Conservation (phyloP, 30 jellyfish, hydroid and myxozoan species). For the Hydractinia symbiolongicarpus region DNA sequence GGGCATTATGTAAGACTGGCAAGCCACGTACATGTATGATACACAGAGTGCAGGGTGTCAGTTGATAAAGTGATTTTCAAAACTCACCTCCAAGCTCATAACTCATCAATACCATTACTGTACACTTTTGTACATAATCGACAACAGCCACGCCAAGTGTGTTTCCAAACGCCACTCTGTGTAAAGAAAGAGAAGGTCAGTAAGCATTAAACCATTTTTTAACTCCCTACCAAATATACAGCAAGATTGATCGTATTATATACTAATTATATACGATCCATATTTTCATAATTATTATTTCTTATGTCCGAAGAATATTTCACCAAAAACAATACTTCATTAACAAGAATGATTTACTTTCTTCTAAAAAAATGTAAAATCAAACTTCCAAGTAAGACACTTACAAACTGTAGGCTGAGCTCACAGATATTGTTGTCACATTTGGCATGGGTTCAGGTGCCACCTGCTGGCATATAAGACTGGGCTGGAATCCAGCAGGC, state of each 20-base stretch:
- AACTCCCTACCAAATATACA: too few species aligned
- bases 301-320: too few species aligned
- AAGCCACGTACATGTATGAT: too few species aligned
- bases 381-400: constrained; percentile 11
- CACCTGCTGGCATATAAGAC: constrained; percentile 64
- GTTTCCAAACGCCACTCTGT: constrained; percentile 87
- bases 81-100: constrained; percentile 85
- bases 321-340: too few species aligned
- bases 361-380: too few species aligned
- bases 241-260: too few species aligned
- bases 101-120: constrained; percentile 55
- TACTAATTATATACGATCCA: too few species aligned
- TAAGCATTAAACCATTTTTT: too few species aligned
- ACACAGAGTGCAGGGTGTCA: too few species aligned
- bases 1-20: too few species aligned
- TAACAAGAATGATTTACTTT: too few species aligned
- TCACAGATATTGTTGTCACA: constrained; percentile 63
- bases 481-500: constrained; percentile 93
- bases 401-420: constrained; percentile 95
- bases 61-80: background rate
- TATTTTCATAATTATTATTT: too few species aligned
- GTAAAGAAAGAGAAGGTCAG: background rate
- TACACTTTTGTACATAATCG: constrained; percentile 69
- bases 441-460: constrained; percentile 72
- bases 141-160: constrained; percentile 77